Conservation (phyloP, 2,888 invertebrate genomes). For the Pyrrhia umbra region DNA sequence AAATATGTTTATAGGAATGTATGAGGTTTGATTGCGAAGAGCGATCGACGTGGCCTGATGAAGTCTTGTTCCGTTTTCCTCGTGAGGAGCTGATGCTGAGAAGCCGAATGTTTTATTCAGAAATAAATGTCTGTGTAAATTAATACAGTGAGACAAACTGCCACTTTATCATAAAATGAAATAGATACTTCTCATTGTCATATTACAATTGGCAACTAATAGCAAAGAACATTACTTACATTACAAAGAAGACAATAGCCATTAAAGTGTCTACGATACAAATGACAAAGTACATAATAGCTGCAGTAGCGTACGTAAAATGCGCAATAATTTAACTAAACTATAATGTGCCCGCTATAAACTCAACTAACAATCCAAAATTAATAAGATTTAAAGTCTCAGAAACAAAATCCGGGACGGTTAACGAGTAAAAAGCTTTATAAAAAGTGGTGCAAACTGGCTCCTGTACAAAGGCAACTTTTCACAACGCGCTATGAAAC, state of each 20-base stretch:
- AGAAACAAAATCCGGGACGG: conserved; percentile 57
- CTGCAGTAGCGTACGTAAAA: conserved; percentile 17
- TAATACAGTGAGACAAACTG: too few species aligned
- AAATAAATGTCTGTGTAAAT: neutral
- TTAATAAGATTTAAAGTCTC: conserved; percentile 64
- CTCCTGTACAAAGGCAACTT: conserved; percentile 71
- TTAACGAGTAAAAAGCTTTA: conserved; percentile 61
- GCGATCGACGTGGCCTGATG: conserved; percentile 49
- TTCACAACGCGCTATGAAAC: conserved; percentile 73
- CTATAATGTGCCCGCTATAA: conserved; percentile 30
- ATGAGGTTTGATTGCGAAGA: conserved; percentile 52
- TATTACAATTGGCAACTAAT: too few species aligned
- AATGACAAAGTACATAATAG: conserved; percentile 8
- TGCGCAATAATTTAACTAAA: conserved; percentile 26
- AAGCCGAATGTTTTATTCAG: neutral
- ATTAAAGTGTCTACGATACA: neutral
- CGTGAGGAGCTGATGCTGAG: conserved; percentile 27
- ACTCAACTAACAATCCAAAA: conserved; percentile 55
- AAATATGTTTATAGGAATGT: conserved; percentile 52
- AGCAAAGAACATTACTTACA: too few species aligned
- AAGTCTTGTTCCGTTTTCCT: conserved; percentile 59
- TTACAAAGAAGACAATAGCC: conserved; percentile 13
- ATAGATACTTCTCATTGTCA: too few species aligned
- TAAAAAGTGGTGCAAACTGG: conserved; percentile 64
- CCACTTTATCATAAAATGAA: too few species aligned